These are phyloP conservation scores for Beroe ovata DNA, from an alignment of 37 sponge, comb jelly and placozoan genomes.

Conservation along the genomic window DNA sequence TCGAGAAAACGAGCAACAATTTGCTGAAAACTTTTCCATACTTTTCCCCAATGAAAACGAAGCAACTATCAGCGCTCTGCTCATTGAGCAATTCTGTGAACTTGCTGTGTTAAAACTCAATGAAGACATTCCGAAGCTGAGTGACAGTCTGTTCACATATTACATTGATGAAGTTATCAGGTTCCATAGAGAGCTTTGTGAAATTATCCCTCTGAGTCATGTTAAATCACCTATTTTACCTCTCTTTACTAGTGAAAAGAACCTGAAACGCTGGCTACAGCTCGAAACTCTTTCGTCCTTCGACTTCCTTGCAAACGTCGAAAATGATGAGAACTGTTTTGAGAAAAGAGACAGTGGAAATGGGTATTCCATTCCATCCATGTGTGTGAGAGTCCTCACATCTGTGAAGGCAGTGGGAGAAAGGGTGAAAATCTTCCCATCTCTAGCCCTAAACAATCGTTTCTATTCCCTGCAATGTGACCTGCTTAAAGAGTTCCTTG, in stretches of 20 bases:
- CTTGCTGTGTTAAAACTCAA: neutral
- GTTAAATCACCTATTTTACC: conserved; percentile 7
- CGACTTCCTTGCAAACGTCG: neutral
- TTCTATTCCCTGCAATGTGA: conserved; percentile 65
- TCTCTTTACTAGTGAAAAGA: conserved; percentile 11
- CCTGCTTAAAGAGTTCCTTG: conserved; percentile 18
- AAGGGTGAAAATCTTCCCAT: conserved; percentile 28
- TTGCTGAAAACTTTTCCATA: neutral
- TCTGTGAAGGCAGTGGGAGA: conserved; percentile 51
- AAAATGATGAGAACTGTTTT: neutral
- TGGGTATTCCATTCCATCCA: conserved; percentile 41
- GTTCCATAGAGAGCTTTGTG: conserved; percentile 40
- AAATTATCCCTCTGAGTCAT: neutral
- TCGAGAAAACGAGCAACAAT: neutral
- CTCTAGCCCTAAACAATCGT: conserved; percentile 20
- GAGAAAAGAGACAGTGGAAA: conserved; percentile 22
- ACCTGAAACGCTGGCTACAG: conserved; percentile 15
- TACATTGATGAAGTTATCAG: conserved; percentile 61
- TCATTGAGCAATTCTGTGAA: conserved; percentile 29
- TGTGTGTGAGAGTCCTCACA: conserved; percentile 58
- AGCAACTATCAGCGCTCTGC: neutral
- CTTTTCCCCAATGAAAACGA: neutral
- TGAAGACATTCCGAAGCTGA: conserved; percentile 23
- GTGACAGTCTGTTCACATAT: conserved; percentile 20
- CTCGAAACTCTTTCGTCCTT: conserved; percentile 66